Conservation (phyloP, 1,140 invertebrate species). For the Platorchestia sp. region DNA sequence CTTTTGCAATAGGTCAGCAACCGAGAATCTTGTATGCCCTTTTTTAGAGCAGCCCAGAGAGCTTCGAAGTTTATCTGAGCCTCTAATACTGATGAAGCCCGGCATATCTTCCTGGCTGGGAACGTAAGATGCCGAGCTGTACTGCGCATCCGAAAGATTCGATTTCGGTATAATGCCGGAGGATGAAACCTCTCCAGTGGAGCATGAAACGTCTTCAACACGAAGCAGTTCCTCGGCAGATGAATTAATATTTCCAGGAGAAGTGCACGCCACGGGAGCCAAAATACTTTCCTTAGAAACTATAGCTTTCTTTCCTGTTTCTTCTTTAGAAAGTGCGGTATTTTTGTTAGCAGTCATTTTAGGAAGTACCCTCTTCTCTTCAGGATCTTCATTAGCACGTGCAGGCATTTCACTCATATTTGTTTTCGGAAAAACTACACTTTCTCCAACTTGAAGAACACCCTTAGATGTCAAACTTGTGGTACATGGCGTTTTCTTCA, state of each 20-base stretch:
- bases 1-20: slow-evolving; percentile 1
- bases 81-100: background rate
- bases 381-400: background rate
- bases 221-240: background rate
- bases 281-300: background rate
- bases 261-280: no score
- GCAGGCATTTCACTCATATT: no score
- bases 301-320: background rate
- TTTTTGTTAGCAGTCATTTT: background rate
- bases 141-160: background rate
- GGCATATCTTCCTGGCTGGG: background rate
- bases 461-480: background rate
- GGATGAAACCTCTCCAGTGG: background rate
- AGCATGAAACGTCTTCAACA: background rate
- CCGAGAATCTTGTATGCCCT: background rate
- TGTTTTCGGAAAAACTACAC: no score
- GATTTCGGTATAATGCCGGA: background rate
- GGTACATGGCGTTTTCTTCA: background rate
- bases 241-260: background rate
- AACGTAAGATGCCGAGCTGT: background rate
- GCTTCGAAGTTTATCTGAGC: background rate
- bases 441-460: background rate
- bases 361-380: background rate
- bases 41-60: background rate
- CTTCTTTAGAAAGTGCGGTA: background rate